phyloP scores from a whole-genome alignment of 2,113 vertebrate species.

The Loxodonta africana region DNA sequence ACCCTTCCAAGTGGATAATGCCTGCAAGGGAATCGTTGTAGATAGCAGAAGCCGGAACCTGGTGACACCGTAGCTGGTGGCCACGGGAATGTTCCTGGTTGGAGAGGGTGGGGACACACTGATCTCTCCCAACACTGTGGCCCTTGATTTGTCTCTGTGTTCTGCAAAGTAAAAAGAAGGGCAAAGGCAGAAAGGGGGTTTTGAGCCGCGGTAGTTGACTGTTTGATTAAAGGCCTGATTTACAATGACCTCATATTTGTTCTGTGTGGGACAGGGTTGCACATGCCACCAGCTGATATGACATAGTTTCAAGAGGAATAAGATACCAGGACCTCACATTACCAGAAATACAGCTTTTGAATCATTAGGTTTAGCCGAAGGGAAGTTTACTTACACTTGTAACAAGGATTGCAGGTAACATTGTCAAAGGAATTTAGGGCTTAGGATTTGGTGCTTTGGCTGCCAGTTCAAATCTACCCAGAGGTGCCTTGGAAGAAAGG shows the following conservation, averaged over 20 bases:
- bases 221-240: background rate
- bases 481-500: background rate
- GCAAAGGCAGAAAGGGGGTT: background rate
- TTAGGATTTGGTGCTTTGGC: background rate
- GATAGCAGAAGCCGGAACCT: background rate
- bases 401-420: accelerated
- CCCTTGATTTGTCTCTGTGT: background rate
- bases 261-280: background rate
- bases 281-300: background rate
- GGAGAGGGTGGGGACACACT: background rate
- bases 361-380: background rate
- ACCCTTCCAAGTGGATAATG: background rate
- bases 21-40: background rate
- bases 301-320: background rate
- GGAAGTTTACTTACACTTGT: accelerated
- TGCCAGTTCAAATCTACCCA: background rate
- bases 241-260: background rate
- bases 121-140: background rate
- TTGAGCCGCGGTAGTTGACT: background rate
- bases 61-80: accelerated
- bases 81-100: accelerated
- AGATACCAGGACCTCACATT: accelerated
- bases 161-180: background rate
- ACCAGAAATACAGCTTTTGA: background rate
- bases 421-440: background rate